Evolutionary conservation across 2,888 invertebrate species (phyloP), one percentile per base, ranked within the genome.

Genomic region (Leuctra nigra): DNA sequence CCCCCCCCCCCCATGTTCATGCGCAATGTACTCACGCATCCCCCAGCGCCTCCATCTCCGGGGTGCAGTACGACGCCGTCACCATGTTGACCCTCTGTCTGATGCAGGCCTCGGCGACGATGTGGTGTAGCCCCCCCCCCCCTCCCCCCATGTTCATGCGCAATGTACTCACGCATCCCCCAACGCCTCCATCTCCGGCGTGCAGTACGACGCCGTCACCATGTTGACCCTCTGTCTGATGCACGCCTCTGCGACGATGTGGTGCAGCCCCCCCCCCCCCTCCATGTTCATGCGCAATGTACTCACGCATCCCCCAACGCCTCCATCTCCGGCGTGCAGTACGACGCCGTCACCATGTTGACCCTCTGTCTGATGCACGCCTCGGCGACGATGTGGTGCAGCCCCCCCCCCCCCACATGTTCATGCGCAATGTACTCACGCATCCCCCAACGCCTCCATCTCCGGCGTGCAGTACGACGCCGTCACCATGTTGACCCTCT

Each of bases 331-430:
- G 91, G 87, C 11, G 88, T 87, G 56, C 92, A 83, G 67, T 99
- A 99, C 59, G 95, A 96, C 0, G 97, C 96, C 0, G 99, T 99
- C 16, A 99, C 95, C 84, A 99, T 83, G 70, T 99, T 92, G 0
- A 86, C 87, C 60, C 84, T 82, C 59, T 87, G 80, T n/a, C 81
- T 79, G 53, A 99, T 87, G 69, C 98, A 99, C 16, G 86, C 82
- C 65, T 83, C 81, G 0, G 97, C 98, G 2, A 89, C 84, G 3
- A 84, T 75, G 0, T 91, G 88, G 70, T 99, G 99, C 25, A 96
- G 77, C 14, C 83, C 78, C n/a, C n/a, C n/a, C n/a, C n/a, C n/a
- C n/a, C n/a, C n/a, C n/a, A n/a, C n/a, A n/a, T n/a, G n/a, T n/a
- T n/a, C n/a, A n/a, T n/a, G n/a, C n/a, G n/a, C n/a, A n/a, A n/a